phyloP scores from a whole-genome alignment of 2,888 invertebrate genomes.

The Adelognathus sp. region DNA sequence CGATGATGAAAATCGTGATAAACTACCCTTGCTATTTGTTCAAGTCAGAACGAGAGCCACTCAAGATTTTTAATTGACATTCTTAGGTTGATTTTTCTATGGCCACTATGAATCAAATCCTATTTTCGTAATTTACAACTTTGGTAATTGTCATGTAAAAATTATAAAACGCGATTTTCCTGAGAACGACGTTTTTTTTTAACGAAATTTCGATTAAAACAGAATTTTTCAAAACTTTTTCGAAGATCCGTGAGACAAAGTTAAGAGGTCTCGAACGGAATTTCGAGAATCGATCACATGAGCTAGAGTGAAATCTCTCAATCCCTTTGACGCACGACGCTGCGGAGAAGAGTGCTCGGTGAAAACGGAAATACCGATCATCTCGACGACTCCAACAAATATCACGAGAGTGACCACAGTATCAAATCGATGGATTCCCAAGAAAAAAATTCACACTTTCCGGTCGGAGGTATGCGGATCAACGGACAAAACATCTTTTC shows the following conservation, averaged over 20 bases:
- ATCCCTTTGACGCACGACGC: slow-evolving; percentile 71
- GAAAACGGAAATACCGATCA: slow-evolving; percentile 72
- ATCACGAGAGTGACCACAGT: slow-evolving; percentile 18
- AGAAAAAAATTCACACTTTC: slow-evolving; percentile 47
- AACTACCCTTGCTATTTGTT: no score
- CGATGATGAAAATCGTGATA: no score
- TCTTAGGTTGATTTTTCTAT: no score
- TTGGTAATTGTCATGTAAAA: no score
- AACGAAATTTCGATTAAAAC: no score
- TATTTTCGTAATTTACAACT: no score
- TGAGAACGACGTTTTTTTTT: no score
- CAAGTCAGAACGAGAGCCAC: no score
- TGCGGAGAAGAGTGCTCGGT: slow-evolving; percentile 52
- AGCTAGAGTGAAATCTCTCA: slow-evolving; percentile 65
- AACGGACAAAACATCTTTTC: slow-evolving; percentile 60
- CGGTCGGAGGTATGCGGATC: slow-evolving; percentile 69
- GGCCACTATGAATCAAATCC: no score
- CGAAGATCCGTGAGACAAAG: slow-evolving; percentile 26
- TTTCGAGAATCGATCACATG: slow-evolving; percentile 14
- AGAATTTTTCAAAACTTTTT: slow-evolving; percentile 6
- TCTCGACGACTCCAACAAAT: slow-evolving; percentile 11
- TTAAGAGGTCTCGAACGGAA: slow-evolving; percentile 2
- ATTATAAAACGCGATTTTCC: no score
- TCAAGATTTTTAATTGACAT: no score
- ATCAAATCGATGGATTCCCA: slow-evolving; percentile 52